These are phyloP conservation scores for Procavia capensis DNA, from an alignment of 2,113 vertebrate genomes.

Conservation along the genomic window DNA sequence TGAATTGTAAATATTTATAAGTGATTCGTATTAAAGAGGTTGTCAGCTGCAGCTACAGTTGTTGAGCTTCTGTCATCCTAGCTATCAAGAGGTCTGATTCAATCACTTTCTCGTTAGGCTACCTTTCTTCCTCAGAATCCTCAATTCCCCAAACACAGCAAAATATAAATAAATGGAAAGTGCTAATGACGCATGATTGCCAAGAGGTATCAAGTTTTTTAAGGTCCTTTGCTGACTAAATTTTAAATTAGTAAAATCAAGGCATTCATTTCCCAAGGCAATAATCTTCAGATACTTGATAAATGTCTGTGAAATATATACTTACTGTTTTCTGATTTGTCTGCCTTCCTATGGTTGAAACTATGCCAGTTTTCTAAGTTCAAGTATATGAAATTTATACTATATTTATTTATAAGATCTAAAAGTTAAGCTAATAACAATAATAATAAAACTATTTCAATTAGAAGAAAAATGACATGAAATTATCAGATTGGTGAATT, in stretches of 20 bases:
- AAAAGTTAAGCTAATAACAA: neutral
- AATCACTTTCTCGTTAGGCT: conserved; percentile 86
- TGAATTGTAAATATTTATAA: conserved; percentile 90
- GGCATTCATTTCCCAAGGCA: conserved; percentile 83
- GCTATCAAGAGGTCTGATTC: conserved; percentile 86
- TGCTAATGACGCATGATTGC: conserved; percentile 86
- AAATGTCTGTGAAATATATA: conserved; percentile 71
- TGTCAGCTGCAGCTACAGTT: conserved; percentile 83
- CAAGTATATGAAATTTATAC: conserved; percentile 8
- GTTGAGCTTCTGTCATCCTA: conserved; percentile 87
- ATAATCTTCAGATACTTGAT: conserved; percentile 80
- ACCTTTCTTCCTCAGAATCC: conserved; percentile 86
- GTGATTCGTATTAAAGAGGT: conserved; percentile 87
- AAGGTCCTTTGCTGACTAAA: conserved; percentile 86
- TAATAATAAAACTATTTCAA: neutral
- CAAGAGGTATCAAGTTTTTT: conserved; percentile 86
- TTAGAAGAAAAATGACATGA: neutral
- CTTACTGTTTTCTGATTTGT: conserved; percentile 72
- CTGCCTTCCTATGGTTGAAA: conserved; percentile 63
- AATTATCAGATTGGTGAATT: conserved; percentile 6
- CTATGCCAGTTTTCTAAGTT: conserved; percentile 46
- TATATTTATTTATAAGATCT: neutral
- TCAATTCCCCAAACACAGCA: conserved; percentile 89
- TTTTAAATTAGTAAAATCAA: conserved; percentile 88
- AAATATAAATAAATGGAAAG: conserved; percentile 87